Conservation (phyloP, 2,888 invertebrate species). For the Caenorhabditis uteleia region DNA sequence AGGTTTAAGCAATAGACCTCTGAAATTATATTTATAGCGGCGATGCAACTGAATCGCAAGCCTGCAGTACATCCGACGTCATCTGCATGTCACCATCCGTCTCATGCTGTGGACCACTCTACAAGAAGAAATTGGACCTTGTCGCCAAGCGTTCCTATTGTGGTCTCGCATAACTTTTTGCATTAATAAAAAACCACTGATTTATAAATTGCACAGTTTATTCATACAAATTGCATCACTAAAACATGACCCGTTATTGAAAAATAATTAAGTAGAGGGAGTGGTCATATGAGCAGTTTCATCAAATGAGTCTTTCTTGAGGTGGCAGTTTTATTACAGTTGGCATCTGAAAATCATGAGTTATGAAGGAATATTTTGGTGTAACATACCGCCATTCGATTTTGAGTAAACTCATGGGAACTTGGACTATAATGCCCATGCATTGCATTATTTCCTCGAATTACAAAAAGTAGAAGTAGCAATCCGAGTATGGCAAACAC, state of each 20-base stretch:
- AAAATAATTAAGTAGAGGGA: background rate
- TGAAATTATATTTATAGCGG: conserved; percentile 8
- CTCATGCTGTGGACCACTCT: conserved; percentile 15
- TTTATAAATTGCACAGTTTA: too few relatives aligned
- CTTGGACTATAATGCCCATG: conserved; percentile 65
- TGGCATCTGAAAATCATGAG: conserved; percentile 42
- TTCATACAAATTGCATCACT: too few relatives aligned
- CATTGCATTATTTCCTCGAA: conserved; percentile 59
- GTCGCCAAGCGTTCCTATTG: conserved; percentile 14
- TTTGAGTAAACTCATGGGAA: conserved; percentile 52
- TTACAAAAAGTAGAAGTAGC: conserved; percentile 60
- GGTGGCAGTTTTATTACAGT: conserved; percentile 59
- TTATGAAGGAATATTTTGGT: background rate
- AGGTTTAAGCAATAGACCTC: background rate
- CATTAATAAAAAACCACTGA: too few relatives aligned
- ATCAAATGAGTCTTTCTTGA: conserved; percentile 51
- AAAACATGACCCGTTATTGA: too few relatives aligned
- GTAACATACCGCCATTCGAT: conserved; percentile 39
- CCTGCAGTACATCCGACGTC: conserved; percentile 16
- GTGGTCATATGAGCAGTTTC: background rate
- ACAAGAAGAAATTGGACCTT: conserved; percentile 24
- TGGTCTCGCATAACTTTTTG: too few relatives aligned
- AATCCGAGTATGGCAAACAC: conserved; percentile 61
- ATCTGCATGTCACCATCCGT: conserved; percentile 15
- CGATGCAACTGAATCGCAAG: conserved; percentile 13